Evolutionary conservation across 2,113 vertebrate species (phyloP).

Genomic region (Rhagologus leucostigma): DNA sequence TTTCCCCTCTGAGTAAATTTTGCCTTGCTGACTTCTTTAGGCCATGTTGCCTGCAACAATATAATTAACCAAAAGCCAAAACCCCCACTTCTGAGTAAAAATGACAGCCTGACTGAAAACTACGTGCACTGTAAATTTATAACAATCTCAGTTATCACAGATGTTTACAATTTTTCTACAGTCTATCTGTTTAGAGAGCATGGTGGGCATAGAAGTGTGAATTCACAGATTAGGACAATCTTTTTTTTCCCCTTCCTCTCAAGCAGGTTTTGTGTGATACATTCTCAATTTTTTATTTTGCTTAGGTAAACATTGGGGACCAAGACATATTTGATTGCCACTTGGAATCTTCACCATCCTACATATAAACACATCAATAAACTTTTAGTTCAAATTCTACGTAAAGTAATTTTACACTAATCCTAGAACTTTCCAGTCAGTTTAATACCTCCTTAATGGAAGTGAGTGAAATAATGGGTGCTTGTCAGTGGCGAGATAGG

Average conservation of each 20-base stretch:
- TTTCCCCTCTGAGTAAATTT: neutral
- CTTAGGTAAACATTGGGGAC: neutral
- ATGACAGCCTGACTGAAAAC: neutral
- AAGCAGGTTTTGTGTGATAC: neutral
- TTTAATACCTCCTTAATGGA: neutral
- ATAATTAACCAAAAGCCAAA: neutral
- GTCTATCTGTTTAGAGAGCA: neutral
- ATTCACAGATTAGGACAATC: neutral
- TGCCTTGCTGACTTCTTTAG: accelerated
- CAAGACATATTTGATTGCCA: neutral
- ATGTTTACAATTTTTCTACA: neutral
- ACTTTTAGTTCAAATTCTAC: neutral
- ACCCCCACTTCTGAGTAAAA: neutral
- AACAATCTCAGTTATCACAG: neutral
- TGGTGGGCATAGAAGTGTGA: neutral
- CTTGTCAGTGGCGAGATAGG: neutral
- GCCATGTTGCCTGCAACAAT: neutral
- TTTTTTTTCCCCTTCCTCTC: accelerated
- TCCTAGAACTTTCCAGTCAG: neutral
- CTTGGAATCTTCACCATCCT: neutral
- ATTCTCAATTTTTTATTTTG: neutral
- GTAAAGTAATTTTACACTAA: neutral
- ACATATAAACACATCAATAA: neutral
- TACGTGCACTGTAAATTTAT: neutral
- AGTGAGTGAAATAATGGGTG: neutral